phyloP scores from a whole-genome alignment of 2,113 vertebrate genomes.

The Xyrauchen texanus region DNA sequence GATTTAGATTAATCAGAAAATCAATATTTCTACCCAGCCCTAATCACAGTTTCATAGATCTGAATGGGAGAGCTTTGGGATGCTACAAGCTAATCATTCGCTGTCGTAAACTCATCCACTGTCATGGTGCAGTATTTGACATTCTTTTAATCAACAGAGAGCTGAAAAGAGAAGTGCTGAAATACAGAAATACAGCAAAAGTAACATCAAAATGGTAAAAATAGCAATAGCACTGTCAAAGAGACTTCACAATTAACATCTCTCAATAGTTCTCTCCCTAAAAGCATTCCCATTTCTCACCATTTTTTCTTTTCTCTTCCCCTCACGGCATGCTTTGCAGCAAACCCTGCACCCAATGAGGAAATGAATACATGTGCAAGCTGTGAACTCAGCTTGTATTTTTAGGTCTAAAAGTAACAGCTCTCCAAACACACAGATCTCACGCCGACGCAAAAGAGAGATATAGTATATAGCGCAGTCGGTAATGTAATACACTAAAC shows the following conservation, averaged over 20 bases:
- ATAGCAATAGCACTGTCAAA: constrained; percentile 1
- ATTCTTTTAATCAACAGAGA: background rate
- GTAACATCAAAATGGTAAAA: constrained; percentile 3
- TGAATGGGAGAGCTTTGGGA: no score
- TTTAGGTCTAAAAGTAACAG: constrained; percentile 55
- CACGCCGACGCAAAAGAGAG: constrained; percentile 44
- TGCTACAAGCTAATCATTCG: no score
- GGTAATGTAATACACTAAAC: background rate
- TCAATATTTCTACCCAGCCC: no score
- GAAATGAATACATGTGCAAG: constrained; percentile 42
- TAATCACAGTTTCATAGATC: no score
- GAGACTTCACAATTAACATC: constrained; percentile 9
- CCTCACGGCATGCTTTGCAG: constrained; percentile 11
- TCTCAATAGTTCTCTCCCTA: constrained; percentile 1
- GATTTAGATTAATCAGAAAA: no score
- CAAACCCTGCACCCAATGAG: constrained; percentile 28
- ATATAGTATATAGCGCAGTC: background rate
- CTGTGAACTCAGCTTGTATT: constrained; percentile 53
- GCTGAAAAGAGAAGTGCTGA: background rate
- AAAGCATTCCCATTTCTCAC: constrained; percentile 28
- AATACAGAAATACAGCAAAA: constrained; percentile 11
- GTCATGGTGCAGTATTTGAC: background rate
- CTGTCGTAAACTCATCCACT: no score
- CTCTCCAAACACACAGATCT: constrained; percentile 39
- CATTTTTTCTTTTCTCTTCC: background rate